Evolutionary conservation across 2,797 vertebrate species (phyloP).

Genomic region (Pipistrellus pygmaeus): DNA sequence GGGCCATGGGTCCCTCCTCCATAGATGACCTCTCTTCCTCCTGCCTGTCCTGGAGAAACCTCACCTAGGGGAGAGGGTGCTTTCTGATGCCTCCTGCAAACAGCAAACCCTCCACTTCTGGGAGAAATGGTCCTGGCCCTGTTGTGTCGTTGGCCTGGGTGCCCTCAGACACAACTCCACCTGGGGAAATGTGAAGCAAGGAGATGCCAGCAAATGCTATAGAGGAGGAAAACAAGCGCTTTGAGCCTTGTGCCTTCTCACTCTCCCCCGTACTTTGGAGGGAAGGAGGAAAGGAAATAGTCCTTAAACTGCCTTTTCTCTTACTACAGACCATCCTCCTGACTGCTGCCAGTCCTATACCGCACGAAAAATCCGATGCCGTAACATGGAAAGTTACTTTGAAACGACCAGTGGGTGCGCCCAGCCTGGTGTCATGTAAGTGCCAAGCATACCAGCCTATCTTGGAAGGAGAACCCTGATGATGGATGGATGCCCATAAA

Average conservation of each 20-base stretch:
- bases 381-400: background rate
- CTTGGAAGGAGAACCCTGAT: too few species aligned
- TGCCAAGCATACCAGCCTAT: background rate
- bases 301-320: background rate
- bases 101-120: background rate
- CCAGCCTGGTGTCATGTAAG: constrained; percentile 70
- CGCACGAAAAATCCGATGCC: background rate
- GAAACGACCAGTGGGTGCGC: constrained; percentile 18
- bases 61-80: background rate
- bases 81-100: background rate
- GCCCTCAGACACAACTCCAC: background rate
- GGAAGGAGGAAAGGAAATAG: background rate
- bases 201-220: background rate
- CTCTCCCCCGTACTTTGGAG: background rate
- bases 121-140: background rate
- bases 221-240: background rate
- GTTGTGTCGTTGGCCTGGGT: background rate
- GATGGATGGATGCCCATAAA: background rate
- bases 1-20: background rate
- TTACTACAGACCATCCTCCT: rapidly evolving
- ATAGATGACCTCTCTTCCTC: background rate
- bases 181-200: background rate
- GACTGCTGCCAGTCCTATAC: constrained; percentile 40
- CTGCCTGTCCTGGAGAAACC: background rate
- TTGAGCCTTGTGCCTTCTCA: background rate